Evolutionary conservation across 2,113 vertebrate genomes (phyloP).

Genomic region (Anseranas semipalmata): DNA sequence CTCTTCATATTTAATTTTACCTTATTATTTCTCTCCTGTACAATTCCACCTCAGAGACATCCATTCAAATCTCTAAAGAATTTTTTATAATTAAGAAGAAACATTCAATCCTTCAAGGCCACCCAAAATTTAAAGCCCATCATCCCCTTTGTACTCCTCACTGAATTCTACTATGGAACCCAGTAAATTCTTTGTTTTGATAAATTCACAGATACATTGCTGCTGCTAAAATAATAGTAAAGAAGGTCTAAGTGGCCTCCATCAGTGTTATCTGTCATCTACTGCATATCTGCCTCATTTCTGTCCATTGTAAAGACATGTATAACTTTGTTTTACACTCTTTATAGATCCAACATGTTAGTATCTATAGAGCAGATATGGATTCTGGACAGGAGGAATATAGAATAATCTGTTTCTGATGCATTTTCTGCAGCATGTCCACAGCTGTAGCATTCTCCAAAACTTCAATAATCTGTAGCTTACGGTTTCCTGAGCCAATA

Average conservation of each 20-base stretch:
- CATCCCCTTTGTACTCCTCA: background rate
- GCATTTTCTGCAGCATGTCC: background rate
- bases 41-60: background rate
- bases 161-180: background rate
- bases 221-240: background rate
- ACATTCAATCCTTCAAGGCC: background rate
- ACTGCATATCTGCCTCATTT: background rate
- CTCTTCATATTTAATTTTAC: background rate
- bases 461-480: rapidly evolving
- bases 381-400: background rate
- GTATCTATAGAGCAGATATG: rapidly evolving
- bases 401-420: background rate
- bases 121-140: background rate
- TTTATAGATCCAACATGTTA: rapidly evolving
- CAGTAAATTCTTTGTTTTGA: background rate
- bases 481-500: background rate
- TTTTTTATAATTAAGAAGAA: background rate
- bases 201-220: rapidly evolving
- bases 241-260: background rate
- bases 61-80: background rate
- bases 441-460: background rate
- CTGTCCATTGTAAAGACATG: rapidly evolving
- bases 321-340: rapidly evolving
- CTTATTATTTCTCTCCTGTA: background rate
- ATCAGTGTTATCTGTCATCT: background rate